phyloP scores from a whole-genome alignment of 2,888 invertebrate genomes.

The Tachina fera region DNA sequence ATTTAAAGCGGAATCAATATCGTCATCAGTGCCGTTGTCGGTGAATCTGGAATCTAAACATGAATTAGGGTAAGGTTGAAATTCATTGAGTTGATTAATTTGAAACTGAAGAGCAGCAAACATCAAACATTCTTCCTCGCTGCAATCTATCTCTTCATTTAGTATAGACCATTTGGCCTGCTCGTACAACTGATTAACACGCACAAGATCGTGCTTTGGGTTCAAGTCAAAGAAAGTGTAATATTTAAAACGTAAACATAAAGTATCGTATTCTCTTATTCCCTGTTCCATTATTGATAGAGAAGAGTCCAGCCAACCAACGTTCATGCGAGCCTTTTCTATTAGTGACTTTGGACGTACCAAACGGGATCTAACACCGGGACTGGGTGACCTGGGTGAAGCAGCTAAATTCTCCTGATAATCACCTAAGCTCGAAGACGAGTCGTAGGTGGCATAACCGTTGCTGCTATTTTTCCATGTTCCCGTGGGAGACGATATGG shows the following conservation, averaged over 20 bases:
- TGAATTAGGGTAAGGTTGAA: conserved; percentile 83
- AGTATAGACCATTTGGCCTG: conserved; percentile 99
- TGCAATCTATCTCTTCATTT: conserved; percentile 98
- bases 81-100: conserved; percentile 89
- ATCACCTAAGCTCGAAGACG: conserved; percentile 82
- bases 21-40: conserved; percentile 88
- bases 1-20: conserved; percentile 96
- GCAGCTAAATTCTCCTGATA: conserved; percentile 88
- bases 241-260: conserved; percentile 97
- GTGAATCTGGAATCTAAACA: conserved; percentile 75
- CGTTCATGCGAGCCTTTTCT: conserved; percentile 96
- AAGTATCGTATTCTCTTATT: conserved; percentile 95
- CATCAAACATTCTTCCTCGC: conserved; percentile 99
- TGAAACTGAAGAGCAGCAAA: conserved; percentile 98
- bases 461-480: conserved; percentile 81
- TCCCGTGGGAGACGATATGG: conserved; percentile 89
- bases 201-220: conserved; percentile 95
- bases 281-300: conserved; percentile 99
- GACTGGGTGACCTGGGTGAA: conserved; percentile 91
- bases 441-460: conserved; percentile 82
- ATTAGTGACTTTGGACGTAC: conserved; percentile 93
- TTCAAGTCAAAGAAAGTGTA: conserved; percentile 98
- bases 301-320: conserved; percentile 98
- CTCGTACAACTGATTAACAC: conserved; percentile 99
- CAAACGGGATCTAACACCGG: conserved; percentile 90